These are phyloP conservation scores for Gymnopithys bicolor DNA, from an alignment of 2,797 vertebrate genomes.

Conservation along the genomic window DNA sequence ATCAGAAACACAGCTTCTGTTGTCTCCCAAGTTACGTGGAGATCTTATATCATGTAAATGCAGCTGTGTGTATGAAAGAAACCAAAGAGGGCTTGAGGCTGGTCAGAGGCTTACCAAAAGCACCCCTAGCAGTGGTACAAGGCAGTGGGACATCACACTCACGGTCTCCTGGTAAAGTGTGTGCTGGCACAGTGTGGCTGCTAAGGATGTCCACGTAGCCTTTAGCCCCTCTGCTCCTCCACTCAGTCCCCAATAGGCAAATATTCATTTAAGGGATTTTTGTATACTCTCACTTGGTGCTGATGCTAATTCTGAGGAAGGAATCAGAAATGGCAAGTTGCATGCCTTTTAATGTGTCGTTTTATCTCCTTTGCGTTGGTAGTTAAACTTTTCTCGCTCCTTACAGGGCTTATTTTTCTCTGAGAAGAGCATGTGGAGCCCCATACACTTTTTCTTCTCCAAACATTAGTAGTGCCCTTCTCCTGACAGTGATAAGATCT, in stretches of 20 bases:
- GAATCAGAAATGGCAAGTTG: neutral
- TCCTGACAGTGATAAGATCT: neutral
- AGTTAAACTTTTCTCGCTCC: neutral
- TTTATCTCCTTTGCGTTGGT: neutral
- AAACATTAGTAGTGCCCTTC: neutral
- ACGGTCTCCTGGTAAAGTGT: neutral
- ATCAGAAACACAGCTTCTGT: neutral
- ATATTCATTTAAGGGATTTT: neutral
- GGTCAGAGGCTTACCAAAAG: neutral
- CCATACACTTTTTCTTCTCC: neutral
- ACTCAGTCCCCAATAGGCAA: neutral
- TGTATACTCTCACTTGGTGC: neutral
- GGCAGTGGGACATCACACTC: neutral
- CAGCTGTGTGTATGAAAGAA: neutral
- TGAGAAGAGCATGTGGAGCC: neutral
- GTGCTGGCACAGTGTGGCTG: neutral
- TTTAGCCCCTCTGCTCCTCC: neutral
- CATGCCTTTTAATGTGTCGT: neutral
- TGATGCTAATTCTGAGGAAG: neutral
- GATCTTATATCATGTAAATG: neutral
- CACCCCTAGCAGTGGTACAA: neutral
- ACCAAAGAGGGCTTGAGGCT: neutral
- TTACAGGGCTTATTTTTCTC: neutral
- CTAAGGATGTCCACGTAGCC: neutral
- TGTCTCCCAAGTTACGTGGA: neutral